These are phyloP conservation scores for Nudaria mundana DNA, from an alignment of 2,888 invertebrate species.

Conservation along the genomic window DNA sequence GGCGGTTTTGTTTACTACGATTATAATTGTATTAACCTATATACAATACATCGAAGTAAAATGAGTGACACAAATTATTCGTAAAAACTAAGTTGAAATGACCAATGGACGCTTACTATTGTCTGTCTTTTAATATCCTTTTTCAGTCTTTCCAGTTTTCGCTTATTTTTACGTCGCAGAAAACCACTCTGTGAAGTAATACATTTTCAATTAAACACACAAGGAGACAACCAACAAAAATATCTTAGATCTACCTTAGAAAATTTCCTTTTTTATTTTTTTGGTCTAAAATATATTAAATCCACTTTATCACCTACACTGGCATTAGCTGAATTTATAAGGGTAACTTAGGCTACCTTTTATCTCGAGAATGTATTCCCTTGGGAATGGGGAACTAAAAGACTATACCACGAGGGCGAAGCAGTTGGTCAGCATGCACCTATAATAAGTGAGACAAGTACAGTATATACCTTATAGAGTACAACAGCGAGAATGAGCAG, in stretches of 20 bases:
- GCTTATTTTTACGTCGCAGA: slow-evolving; percentile 45
- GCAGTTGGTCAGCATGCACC: not conserved
- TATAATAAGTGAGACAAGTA: not conserved
- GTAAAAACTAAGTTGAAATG: too few species aligned
- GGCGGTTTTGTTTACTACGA: too few species aligned
- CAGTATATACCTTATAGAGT: slow-evolving; percentile 45
- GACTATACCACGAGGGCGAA: not conserved
- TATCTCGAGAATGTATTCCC: too few species aligned
- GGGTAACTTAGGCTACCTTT: too few species aligned
- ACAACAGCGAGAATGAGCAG: slow-evolving; percentile 40
- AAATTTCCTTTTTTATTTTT: too few species aligned
- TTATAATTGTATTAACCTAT: too few species aligned
- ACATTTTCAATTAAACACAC: too few species aligned
- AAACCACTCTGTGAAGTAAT: slow-evolving; percentile 39
- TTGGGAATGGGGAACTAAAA: not conserved
- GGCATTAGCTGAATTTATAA: not conserved
- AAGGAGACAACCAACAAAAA: too few species aligned
- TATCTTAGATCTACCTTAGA: too few species aligned
- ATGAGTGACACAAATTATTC: too few species aligned
- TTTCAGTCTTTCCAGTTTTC: slow-evolving; percentile 38
- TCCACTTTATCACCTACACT: not conserved
- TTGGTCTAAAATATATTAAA: too few species aligned
- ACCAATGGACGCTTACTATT: slow-evolving; percentile 22
- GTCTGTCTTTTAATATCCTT: slow-evolving; percentile 29
- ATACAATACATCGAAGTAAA: too few species aligned